Conservation (phyloP, 2,888 invertebrate species). For the Petrolisthes cinctipes region DNA sequence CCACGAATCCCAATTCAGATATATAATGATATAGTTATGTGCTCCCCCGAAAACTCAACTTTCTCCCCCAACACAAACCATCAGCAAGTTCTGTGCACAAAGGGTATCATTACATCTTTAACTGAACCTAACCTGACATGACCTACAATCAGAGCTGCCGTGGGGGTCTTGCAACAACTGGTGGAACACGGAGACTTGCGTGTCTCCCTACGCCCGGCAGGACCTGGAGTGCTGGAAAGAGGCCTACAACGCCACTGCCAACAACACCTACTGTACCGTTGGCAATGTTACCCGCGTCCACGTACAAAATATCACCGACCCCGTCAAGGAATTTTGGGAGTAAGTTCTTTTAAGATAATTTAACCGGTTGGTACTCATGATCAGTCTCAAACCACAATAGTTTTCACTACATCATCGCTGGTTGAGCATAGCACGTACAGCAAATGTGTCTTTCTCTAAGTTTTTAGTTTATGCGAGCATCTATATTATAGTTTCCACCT, state of each 20-base stretch:
- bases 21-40: too few relatives aligned
- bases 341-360: conserved; percentile 71
- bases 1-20: too few relatives aligned
- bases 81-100: too few relatives aligned
- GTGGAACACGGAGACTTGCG: conserved; percentile 94
- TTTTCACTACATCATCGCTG: background rate
- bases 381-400: background rate
- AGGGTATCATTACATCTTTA: too few relatives aligned
- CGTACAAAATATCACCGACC: conserved; percentile 83
- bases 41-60: too few relatives aligned
- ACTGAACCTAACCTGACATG: too few relatives aligned
- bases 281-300: conserved; percentile 75
- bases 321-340: conserved; percentile 99
- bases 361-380: too few relatives aligned
- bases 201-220: conserved; percentile 88
- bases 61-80: too few relatives aligned
- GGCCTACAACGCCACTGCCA: conserved; percentile 72
- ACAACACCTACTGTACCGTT: conserved; percentile 72
- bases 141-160: conserved; percentile 80
- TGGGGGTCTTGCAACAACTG: conserved; percentile 94
- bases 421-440: background rate
- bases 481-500: too few relatives aligned
- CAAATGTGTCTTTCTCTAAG: background rate
- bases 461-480: too few relatives aligned
- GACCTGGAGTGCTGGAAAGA: conserved; percentile 79